Percentiles rank a stretch among this genome's conserved stretches.
These are phyloP conservation scores for Ophioninae sp. DNA, from an alignment of 2,888 invertebrate species.

Conservation along the genomic window DNA sequence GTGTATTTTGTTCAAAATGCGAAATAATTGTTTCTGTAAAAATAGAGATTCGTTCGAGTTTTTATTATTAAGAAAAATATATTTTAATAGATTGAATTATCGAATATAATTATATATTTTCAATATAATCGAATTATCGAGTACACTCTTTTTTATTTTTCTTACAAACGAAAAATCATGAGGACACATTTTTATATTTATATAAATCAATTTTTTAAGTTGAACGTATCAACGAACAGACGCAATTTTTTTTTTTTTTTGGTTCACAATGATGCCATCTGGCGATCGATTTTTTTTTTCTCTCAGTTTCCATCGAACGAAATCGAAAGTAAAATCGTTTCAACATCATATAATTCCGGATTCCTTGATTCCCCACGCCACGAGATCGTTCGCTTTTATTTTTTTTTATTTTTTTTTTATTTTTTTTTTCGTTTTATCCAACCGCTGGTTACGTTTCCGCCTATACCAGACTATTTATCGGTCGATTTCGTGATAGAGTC, in stretches of 20 bases:
- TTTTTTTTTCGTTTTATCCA: slow-evolving; percentile 3
- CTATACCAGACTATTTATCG: slow-evolving; percentile 24
- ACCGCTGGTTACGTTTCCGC: slow-evolving; percentile 17
- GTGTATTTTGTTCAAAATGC: too few relatives aligned
- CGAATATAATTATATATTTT: too few relatives aligned
- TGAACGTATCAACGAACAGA: not conserved
- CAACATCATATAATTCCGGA: slow-evolving; percentile 14
- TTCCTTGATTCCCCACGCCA: slow-evolving; percentile 25
- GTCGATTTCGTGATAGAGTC: slow-evolving; percentile 46
- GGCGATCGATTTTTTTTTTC: not conserved
- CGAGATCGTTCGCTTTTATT: not conserved
- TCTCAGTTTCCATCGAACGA: not conserved
- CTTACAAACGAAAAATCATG: too few relatives aligned
- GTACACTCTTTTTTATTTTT: too few relatives aligned
- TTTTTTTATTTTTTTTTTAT: not conserved
- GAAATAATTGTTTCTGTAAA: too few relatives aligned
- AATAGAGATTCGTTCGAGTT: too few relatives aligned
- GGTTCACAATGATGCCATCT: not conserved
- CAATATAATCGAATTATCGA: too few relatives aligned
- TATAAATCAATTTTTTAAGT: not conserved
- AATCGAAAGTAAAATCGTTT: not conserved
- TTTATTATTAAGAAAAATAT: too few relatives aligned
- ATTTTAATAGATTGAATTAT: too few relatives aligned
- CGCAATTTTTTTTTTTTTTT: not conserved
- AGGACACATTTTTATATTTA: too few relatives aligned